Base-by-base conservation (phyloP, 2,113 vertebrate genomes). In the Centropus unirufus region DNA sequence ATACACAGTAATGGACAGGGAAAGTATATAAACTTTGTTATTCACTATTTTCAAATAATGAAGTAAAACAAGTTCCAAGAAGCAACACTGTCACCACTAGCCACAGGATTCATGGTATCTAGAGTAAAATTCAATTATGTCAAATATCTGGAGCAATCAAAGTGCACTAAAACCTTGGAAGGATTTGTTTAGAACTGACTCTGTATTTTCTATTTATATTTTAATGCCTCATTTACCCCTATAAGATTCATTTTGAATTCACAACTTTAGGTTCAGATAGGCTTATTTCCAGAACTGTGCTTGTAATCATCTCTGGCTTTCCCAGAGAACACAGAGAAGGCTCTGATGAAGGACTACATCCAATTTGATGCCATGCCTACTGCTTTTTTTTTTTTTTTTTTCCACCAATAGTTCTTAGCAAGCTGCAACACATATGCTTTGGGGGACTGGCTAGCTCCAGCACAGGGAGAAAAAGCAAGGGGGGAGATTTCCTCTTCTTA, bases 161-260 rank as follows among this genome's bases (percentile, higher is more conserved):
- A 40, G 63, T 6, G 14, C 92, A 96, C 92, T 95, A 87, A 96
- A 81, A 74, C 66, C 93, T 96, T 92, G 82, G 82, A 93, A 95
- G 78, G 74, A 67, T 82, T 96, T 97, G 83, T 96, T 97, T 97
- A 96, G 91, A 93, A 87, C 84, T 95, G 88, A 57, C 83, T 94
- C 86, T 81, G 30, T 94, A 92, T 64, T 96, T 96, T 91, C 90
- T 94, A 94, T 97, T 97, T 95, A 92, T 96, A 96, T 96, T 96
- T 87, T 92, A 93, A 94, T 96, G 58, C 36, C 80, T 94, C 32
- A 26, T 95, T 95, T 96, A 96, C 59, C 80, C 86, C 74, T 86
- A n/a, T 92, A 92, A 94, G 75, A 91, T 89, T 79, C 92, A 95
- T 95, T 94, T 82, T 95, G 95, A 96, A 96, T 97, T 97, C 78